Percentiles rank a stretch among this genome's conserved stretches.
Conservation (phyloP, 2,113 vertebrate species). For the Zonotrichia leucophrys region DNA sequence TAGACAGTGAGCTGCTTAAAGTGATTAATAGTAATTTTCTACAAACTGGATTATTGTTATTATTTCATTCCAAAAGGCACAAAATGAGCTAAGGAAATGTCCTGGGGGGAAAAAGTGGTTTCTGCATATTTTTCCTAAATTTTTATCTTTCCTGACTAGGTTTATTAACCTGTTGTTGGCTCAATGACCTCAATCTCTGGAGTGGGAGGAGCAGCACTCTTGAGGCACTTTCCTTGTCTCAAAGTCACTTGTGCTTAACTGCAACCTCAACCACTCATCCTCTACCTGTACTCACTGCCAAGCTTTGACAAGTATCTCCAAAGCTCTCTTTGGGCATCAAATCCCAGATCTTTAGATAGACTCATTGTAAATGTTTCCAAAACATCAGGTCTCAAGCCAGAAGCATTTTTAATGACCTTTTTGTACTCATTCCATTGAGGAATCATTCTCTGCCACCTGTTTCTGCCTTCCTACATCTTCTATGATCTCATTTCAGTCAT, state of each 20-base stretch:
- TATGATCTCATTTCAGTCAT: neutral
- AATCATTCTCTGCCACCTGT: neutral
- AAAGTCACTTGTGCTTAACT: neutral
- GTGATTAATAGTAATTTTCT: neutral
- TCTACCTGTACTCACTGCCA: neutral
- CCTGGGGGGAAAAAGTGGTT: accelerated
- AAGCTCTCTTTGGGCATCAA: neutral
- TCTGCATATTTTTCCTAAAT: neutral
- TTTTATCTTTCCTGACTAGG: neutral
- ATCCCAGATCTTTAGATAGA: neutral
- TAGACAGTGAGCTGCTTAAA: neutral
- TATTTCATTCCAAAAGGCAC: neutral
- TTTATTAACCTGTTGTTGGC: neutral
- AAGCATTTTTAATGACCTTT: neutral
- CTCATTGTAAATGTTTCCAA: neutral
- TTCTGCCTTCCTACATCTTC: neutral
- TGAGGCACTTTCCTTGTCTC: neutral
- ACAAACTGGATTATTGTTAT: neutral
- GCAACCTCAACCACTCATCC: neutral
- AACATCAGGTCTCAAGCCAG: neutral
- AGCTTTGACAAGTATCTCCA: neutral
- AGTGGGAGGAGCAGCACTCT: neutral
- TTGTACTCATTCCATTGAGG: neutral
- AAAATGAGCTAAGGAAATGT: neutral
- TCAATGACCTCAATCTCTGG: neutral